Evolutionary conservation across 1,140 invertebrate genomes (phyloP), one percentile per base, ranked within the genome.

Genomic region (Drosophila novamexicana): DNA sequence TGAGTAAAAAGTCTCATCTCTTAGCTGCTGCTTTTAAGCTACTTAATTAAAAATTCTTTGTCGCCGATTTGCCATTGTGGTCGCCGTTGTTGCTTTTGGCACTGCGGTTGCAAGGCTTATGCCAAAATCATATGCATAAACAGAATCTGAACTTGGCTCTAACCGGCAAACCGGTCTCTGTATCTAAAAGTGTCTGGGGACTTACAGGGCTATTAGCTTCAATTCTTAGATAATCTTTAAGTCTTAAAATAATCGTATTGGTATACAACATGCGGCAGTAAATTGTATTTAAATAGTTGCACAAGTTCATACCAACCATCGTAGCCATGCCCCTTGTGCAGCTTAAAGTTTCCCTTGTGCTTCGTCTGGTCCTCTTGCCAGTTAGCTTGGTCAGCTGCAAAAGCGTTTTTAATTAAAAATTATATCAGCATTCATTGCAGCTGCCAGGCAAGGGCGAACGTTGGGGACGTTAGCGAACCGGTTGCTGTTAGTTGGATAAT

Each of bases 331-430:
- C 42, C 16, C 44, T 49, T 34, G 8, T 32, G 49, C 47, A 34
- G 42, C 40, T 40, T 34, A 49, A 14, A 47, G 67, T 50, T 56
- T 50, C 18, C 32, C 53, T 32, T 39, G 14, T 49, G 42, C 6
- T 16, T 36, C 42, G 29, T 7, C 22, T 18, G 40, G 36, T 39
- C 52, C 6, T 10, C 56, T 39, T 59, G 44, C 29, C 16, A 40
- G 12, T 64, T 34, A 45, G 18, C 39, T 44, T 42, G 45, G 57
- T 62, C 65, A 52, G 53, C 69, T 77, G 49, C 54, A 80, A 84
- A 83, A 77, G 74, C 52, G 22, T 80, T 84, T 84, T 84, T 84
- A 84, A 84, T 84, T 84, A 84, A 84, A 84, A 84, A 80, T 84
- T 77, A 84, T 80, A 84, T 84, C 77, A 70, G 77, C 81, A 68